Evolutionary conservation across 2,888 invertebrate genomes (phyloP).

Genomic region (Nephrotoma appendiculata): DNA sequence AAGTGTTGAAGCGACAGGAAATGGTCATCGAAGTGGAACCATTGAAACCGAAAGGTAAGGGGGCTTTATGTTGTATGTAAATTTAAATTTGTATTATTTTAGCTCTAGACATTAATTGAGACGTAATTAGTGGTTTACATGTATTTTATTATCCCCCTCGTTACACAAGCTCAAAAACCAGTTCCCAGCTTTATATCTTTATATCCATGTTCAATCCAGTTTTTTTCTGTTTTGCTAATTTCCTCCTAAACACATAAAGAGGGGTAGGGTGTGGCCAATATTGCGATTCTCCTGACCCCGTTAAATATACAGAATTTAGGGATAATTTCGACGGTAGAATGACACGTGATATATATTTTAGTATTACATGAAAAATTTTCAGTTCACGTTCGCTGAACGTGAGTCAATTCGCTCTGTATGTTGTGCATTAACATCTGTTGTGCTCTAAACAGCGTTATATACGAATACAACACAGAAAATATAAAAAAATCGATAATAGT

Average conservation of each 20-base stretch:
- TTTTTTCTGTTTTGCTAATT: background rate
- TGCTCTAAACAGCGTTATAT: background rate
- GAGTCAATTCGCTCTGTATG: background rate
- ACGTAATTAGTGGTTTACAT: background rate
- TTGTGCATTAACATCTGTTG: background rate
- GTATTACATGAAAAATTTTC: background rate
- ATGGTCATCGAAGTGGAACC: constrained; percentile 46
- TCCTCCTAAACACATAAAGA: background rate
- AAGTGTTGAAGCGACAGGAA: constrained; percentile 48
- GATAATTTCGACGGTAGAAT: background rate
- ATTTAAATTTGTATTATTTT: background rate
- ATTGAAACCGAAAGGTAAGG: constrained; percentile 39
- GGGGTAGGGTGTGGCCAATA: background rate
- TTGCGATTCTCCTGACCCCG: background rate
- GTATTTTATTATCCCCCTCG: background rate
- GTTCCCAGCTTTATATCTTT: background rate
- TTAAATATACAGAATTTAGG: background rate
- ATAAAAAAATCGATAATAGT: background rate
- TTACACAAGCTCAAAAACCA: background rate
- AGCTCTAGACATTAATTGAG: background rate
- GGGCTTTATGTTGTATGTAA: background rate
- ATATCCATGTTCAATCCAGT: background rate
- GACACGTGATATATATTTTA: background rate
- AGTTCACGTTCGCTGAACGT: background rate
- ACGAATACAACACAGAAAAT: background rate